Evolutionary conservation across 2,888 invertebrate species (phyloP), one percentile per base, ranked within the genome.

Genomic region (Agonopterix alstromeriana): DNA sequence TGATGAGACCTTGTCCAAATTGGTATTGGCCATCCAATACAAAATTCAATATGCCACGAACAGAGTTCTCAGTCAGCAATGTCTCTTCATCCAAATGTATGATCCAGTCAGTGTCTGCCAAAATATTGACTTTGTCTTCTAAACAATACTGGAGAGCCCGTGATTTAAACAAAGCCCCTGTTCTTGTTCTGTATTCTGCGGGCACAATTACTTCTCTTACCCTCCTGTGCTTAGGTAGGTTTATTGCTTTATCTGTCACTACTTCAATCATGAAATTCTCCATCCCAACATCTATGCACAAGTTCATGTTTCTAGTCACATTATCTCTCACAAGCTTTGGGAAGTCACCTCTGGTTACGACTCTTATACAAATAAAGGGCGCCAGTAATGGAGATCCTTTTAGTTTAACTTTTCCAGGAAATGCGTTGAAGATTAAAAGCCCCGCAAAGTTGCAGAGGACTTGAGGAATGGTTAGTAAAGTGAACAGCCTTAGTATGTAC

Each of bases 71-170:
- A 5, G 98, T 98, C 35, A 98, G 86, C 48, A 98, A 85, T 0
- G 98, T 98, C 79, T 98, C 98, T 83, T 98, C 98, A 81, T 98
- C 98, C 53, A 98, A 89, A 86, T 98, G 98, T n/a, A 97, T 97
- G 67, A 98, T 94, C 98, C 98, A 98, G 75, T 98, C 98, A 57
- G 92, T 93, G 69, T 97, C 97, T 47, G 93, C 93, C 45, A 98
- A 78, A 61, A 91, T 90, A 79, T 97, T 98, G 1, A 98, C 94
- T 68, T 93, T 93, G 65, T 95, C 95, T 82, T 98, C 98, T 48
- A 98, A 90, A 69, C 98, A 98, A 79, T 98, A 98, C 76, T 98
- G 98, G 48, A 98, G 86, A 14, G 98, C 98, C 60, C 98, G 91
- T 0, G 98, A 95, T 80, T 98, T 98, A 76, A 97, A 98, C 50